These are phyloP conservation scores for Catalaphyllia jardinei DNA, from an alignment of 64 coral and sea anemone species.

Conservation along the genomic window DNA sequence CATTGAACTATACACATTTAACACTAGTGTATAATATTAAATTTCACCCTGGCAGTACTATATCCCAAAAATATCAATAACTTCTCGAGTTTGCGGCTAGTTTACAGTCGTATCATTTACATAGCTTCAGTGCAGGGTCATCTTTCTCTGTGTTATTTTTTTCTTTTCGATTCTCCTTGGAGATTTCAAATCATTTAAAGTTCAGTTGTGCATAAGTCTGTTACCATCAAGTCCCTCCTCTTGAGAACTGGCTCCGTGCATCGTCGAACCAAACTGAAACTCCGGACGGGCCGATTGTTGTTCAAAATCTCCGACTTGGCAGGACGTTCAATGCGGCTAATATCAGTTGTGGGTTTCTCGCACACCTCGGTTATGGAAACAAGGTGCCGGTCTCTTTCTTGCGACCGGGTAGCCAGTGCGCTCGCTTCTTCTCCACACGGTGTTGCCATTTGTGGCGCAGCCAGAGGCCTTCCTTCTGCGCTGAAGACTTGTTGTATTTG, in stretches of 20 bases:
- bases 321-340: not conserved
- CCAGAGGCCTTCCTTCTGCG: not conserved
- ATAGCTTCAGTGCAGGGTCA: not conserved
- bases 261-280: slow-evolving; percentile 12
- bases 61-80: slow-evolving; percentile 4
- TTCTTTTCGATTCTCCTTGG: not conserved
- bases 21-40: not conserved
- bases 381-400: not conserved
- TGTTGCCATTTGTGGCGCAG: not conserved
- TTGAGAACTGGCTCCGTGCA: slow-evolving; percentile 18
- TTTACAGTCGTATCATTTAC: not conserved
- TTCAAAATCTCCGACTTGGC: not conserved
- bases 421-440: not conserved
- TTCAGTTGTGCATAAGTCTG: slow-evolving; percentile 41
- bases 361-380: not conserved
- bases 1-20: not conserved
- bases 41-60: not conserved
- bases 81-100: not conserved
- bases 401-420: not conserved
- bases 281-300: slow-evolving; percentile 13
- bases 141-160: not conserved
- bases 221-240: slow-evolving; percentile 6
- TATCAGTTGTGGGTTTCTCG: slow-evolving; percentile 5
- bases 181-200: slow-evolving; percentile 30
- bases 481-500: slow-evolving; percentile 40